phyloP scores from a whole-genome alignment of 2,113 vertebrate genomes.

The Periophthalmus modestus region DNA sequence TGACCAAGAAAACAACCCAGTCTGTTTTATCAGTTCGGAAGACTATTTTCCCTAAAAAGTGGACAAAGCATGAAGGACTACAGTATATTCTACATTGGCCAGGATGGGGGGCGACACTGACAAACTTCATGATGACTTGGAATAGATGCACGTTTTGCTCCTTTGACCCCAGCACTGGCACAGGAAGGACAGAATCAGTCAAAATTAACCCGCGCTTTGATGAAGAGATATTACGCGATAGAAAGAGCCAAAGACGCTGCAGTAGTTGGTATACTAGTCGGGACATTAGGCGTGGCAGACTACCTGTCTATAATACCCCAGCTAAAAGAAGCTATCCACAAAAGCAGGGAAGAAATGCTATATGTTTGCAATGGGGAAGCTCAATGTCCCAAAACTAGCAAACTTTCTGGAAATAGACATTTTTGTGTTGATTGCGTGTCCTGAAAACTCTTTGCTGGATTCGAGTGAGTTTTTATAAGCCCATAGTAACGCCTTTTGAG shows the following conservation, averaged over 20 bases:
- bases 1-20: conserved; percentile 13
- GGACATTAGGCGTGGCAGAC: conserved; percentile 85
- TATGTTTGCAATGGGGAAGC: conserved; percentile 88
- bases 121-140: conserved; percentile 94
- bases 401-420: conserved; percentile 95
- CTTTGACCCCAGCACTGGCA: conserved; percentile 81
- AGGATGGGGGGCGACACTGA: conserved; percentile 82
- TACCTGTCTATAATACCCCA: conserved; percentile 85
- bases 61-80: conserved; percentile 74
- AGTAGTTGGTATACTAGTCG: conserved; percentile 91
- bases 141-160: conserved; percentile 85
- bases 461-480: conserved; percentile 86
- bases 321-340: conserved; percentile 78
- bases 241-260: conserved; percentile 89
- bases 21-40: conserved; percentile 79
- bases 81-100: conserved; percentile 87
- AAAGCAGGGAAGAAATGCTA: conserved; percentile 92
- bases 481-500: conserved; percentile 89
- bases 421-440: conserved; percentile 91
- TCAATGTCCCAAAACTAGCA: conserved; percentile 91
- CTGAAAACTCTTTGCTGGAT: conserved; percentile 88
- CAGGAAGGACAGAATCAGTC: conserved; percentile 76
- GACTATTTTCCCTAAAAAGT: conserved; percentile 70
- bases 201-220: conserved; percentile 81
- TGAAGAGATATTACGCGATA: conserved; percentile 89